Evolutionary conservation across 2,888 invertebrate species (phyloP).

Genomic region (Chalcis sispes): DNA sequence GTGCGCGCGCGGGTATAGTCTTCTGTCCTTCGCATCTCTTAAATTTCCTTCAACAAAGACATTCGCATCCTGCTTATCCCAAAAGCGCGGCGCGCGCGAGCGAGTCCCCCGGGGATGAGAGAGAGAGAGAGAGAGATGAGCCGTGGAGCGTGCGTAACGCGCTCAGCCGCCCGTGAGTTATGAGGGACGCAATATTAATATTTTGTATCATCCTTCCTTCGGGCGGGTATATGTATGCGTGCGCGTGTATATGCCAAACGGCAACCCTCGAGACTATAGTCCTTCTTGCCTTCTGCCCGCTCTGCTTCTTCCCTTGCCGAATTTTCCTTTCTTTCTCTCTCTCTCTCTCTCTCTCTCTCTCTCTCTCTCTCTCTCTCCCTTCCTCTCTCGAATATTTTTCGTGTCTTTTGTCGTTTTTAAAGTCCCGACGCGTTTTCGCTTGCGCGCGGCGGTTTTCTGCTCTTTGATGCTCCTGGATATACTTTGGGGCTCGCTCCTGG

Average conservation of each 20-base stretch:
- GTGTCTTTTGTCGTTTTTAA: conserved; percentile 55
- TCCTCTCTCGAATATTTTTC: conserved; percentile 6
- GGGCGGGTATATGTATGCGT: conserved; percentile 57
- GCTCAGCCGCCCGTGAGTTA: conserved; percentile 75
- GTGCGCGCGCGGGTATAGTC: conserved; percentile 42
- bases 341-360: not conserved
- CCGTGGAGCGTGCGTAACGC: conserved; percentile 74
- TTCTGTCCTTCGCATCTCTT: conserved; percentile 34
- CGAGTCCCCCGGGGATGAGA: conserved; percentile 70
- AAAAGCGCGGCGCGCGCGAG: conserved; percentile 52
- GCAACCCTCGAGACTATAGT: conserved; percentile 28
- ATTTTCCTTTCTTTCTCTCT: not conserved
- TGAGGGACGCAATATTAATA: conserved; percentile 76
- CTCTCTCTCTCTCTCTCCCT: not conserved
- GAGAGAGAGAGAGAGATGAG: conserved; percentile 49
- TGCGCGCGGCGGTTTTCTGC: not conserved
- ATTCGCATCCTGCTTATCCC: conserved; percentile 70
- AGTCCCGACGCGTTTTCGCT: conserved; percentile 18
- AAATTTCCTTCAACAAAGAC: conserved; percentile 65
- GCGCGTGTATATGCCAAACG: conserved; percentile 32
- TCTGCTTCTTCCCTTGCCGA: too few species aligned
- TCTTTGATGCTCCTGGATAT: conserved; percentile 43
- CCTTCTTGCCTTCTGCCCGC: not conserved
- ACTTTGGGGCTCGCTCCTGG: too few species aligned
- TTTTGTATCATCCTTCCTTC: conserved; percentile 75